A percentile compares a stretch with the other conserved stretches of the same genome.
Evolutionary conservation across 2,888 invertebrate genomes (phyloP).

Genomic region (Caenorhabditis sp.): DNA sequence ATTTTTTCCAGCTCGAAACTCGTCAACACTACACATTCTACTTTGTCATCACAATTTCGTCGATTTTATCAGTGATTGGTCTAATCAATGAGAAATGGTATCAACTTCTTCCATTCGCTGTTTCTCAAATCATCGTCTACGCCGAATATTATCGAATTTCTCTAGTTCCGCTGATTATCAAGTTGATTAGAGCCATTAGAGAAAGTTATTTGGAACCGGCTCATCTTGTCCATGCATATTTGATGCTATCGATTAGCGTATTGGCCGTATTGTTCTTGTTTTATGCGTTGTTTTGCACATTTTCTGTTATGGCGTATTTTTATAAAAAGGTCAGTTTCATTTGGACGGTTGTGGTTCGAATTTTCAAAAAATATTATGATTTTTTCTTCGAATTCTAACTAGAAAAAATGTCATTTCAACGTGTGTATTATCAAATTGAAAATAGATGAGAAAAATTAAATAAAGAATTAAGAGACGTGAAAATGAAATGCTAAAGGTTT

Average conservation of each 20-base stretch:
- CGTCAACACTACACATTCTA: not conserved
- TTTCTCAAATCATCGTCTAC: not conserved
- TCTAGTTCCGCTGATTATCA: not conserved
- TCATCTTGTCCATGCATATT: not conserved
- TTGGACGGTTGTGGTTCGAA: no score
- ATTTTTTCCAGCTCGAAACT: no score
- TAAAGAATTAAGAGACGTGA: no score
- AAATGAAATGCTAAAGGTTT: no score
- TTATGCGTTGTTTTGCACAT: not conserved
- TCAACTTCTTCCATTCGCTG: not conserved
- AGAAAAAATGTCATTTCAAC: no score
- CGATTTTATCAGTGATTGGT: not conserved
- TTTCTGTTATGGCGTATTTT: not conserved
- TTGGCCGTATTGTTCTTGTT: not conserved
- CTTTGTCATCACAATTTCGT: not conserved
- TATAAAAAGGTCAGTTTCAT: not conserved
- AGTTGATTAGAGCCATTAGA: not conserved
- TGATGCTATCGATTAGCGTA: not conserved
- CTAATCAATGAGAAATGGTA: not conserved
- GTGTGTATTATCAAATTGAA: no score
- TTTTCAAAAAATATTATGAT: no score
- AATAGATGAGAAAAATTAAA: no score
- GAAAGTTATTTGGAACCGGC: not conserved
- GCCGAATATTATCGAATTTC: not conserved
- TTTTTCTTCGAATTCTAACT: no score